These are phyloP conservation scores for Portevinia maculata DNA, from an alignment of 2,888 invertebrate genomes.

Conservation along the genomic window DNA sequence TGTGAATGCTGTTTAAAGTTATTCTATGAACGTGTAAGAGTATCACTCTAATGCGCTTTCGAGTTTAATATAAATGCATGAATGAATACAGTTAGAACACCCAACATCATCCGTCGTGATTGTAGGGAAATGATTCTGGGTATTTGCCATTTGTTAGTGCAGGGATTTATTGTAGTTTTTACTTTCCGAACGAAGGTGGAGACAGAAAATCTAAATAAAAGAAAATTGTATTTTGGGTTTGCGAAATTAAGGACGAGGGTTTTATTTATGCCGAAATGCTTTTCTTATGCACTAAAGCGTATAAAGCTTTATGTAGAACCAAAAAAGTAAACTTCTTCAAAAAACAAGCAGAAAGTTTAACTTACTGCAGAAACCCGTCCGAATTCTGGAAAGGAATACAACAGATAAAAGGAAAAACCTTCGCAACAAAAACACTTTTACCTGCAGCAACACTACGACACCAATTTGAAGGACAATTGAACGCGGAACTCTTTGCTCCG, in stretches of 20 bases:
- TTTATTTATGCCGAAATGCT: not conserved
- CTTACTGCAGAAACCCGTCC: no score
- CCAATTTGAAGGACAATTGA: no score
- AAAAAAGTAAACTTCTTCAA: no score
- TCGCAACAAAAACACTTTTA: no score
- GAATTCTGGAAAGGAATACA: no score
- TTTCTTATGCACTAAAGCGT: no score
- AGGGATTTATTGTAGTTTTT: constrained; percentile 2
- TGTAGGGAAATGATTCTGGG: constrained; percentile 21
- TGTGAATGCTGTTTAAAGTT: constrained; percentile 33
- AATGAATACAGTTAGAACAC: constrained; percentile 39
- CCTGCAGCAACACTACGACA: no score
- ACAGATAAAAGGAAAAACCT: no score
- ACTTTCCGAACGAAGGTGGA: not conserved
- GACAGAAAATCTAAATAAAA: constrained; percentile 22
- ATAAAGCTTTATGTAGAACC: no score
- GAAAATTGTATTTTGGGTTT: constrained; percentile 17
- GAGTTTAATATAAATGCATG: not conserved
- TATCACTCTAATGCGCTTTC: not conserved
- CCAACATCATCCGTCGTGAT: constrained; percentile 35
- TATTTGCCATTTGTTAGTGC: constrained; percentile 2
- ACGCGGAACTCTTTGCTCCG: no score
- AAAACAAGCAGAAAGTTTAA: no score
- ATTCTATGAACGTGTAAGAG: constrained; percentile 37
- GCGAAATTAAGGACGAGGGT: constrained; percentile 9